Conservation (phyloP, 2,888 invertebrate species). For the Pimpla rufipes region DNA sequence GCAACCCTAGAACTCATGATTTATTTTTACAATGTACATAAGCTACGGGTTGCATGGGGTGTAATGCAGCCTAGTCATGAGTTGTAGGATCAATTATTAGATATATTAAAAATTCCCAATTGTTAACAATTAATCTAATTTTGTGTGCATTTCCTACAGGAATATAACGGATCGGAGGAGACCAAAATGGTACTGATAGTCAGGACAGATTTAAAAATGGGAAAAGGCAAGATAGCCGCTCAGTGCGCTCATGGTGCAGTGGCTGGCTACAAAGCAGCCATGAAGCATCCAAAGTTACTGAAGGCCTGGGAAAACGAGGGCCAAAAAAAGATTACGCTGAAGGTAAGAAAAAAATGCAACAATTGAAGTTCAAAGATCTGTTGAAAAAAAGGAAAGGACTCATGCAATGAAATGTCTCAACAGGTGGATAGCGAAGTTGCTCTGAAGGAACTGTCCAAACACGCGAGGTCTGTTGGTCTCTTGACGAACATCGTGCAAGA, state of each 20-base stretch:
- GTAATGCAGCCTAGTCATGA: too few relatives aligned
- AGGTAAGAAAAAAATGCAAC: conserved; percentile 84
- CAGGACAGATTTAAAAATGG: conserved; percentile 96
- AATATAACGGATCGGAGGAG: conserved; percentile 81
- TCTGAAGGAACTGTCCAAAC: conserved; percentile 89
- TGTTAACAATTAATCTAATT: not conserved
- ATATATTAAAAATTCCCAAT: too few relatives aligned
- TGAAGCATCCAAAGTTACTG: conserved; percentile 88
- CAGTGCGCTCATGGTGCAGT: conserved; percentile 98
- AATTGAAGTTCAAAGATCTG: not conserved
- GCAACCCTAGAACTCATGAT: too few relatives aligned
- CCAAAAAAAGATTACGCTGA: conserved; percentile 95
- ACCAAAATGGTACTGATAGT: conserved; percentile 95
- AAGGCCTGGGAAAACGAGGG: conserved; percentile 90
- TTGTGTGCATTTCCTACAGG: conserved; percentile 26
- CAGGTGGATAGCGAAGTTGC: conserved; percentile 91
- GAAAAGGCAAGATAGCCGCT: conserved; percentile 97
- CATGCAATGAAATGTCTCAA: conserved; percentile 27
- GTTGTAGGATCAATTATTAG: too few relatives aligned
- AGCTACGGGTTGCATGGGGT: too few relatives aligned
- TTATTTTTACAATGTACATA: too few relatives aligned
- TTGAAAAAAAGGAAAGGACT: not conserved
- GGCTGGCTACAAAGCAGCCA: conserved; percentile 92
- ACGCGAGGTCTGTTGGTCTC: conserved; percentile 90
- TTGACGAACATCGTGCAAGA: conserved; percentile 92